These are phyloP conservation scores for Trichoplax adhaerens DNA, from an alignment of 37 sponge, comb jelly and placozoan species.

Conservation along the genomic window DNA sequence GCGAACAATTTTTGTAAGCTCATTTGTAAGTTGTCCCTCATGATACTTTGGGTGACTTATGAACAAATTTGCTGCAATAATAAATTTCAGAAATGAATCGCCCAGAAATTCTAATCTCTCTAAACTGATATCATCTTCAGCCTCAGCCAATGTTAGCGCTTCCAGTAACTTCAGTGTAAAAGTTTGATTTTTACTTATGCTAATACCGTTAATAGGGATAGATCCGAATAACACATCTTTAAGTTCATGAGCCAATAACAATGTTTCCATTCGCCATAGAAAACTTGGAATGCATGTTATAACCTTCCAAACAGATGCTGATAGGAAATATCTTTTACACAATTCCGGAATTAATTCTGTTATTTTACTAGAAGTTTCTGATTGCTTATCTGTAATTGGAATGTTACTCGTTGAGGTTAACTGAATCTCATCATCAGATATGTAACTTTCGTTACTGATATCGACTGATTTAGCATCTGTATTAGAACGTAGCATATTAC, in stretches of 20 bases:
- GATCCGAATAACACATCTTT: not conserved
- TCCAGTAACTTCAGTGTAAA: conserved; percentile 8
- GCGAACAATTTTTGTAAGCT: conserved; percentile 30
- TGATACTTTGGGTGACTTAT: conserved; percentile 33
- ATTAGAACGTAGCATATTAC: too few species aligned
- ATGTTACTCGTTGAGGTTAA: too few species aligned
- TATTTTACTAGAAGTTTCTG: not conserved
- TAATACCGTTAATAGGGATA: too few species aligned
- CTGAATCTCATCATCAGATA: too few species aligned
- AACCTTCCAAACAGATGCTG: conserved; percentile 31
- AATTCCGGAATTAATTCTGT: conserved; percentile 44
- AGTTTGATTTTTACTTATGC: too few species aligned
- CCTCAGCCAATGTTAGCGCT: conserved; percentile 51
- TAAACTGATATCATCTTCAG: conserved; percentile 53
- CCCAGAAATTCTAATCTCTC: conserved; percentile 89
- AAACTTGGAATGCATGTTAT: conserved; percentile 59
- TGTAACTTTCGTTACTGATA: too few species aligned
- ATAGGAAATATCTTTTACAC: conserved; percentile 31
- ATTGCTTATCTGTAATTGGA: too few species aligned
- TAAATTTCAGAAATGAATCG: conserved; percentile 82
- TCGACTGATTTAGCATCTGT: too few species aligned
- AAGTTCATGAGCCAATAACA: conserved; percentile 42
- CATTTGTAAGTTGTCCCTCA: conserved; percentile 57
- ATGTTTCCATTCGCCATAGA: conserved; percentile 63
- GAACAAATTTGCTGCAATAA: conserved; percentile 17